A percentile compares a stretch with the other conserved stretches of the same genome.
Evolutionary conservation across 2,888 invertebrate species (phyloP).

Genomic region (Oasisia sp.): DNA sequence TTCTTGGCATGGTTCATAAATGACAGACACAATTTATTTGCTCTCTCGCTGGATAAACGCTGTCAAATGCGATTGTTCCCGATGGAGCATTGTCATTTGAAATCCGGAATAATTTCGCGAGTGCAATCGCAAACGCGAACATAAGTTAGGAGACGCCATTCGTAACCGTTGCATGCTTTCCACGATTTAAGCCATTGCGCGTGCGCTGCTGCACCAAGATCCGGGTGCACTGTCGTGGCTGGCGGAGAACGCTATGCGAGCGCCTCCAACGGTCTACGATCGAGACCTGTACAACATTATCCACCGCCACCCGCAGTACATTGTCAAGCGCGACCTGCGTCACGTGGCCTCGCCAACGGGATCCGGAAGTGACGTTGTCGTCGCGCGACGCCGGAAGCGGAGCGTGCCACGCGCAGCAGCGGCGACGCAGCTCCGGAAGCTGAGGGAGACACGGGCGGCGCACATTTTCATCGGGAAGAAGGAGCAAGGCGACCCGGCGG

Average conservation of each 20-base stretch:
- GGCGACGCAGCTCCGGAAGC: neutral
- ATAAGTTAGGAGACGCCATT: neutral
- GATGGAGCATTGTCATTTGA: neutral
- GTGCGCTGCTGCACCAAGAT: neutral
- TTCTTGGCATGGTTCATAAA: no score
- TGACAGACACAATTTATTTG: neutral
- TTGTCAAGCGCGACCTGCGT: neutral
- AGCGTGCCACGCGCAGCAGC: neutral
- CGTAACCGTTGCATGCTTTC: slow-evolving; percentile 17
- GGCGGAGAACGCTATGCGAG: neutral
- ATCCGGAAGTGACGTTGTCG: neutral
- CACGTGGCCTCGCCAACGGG: neutral
- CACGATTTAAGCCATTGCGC: slow-evolving; percentile 7
- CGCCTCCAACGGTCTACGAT: neutral
- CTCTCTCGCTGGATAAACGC: neutral
- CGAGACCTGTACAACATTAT: neutral
- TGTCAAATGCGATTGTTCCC: neutral
- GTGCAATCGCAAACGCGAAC: neutral
- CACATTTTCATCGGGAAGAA: slow-evolving; percentile 17
- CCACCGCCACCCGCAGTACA: neutral
- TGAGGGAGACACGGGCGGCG: neutral
- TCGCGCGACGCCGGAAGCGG: neutral
- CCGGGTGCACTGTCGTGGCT: neutral
- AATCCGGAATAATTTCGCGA: neutral
- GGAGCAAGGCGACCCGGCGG: neutral